Evolutionary conservation across 2,113 vertebrate genomes (phyloP).

Genomic region (Ciconia stormi): DNA sequence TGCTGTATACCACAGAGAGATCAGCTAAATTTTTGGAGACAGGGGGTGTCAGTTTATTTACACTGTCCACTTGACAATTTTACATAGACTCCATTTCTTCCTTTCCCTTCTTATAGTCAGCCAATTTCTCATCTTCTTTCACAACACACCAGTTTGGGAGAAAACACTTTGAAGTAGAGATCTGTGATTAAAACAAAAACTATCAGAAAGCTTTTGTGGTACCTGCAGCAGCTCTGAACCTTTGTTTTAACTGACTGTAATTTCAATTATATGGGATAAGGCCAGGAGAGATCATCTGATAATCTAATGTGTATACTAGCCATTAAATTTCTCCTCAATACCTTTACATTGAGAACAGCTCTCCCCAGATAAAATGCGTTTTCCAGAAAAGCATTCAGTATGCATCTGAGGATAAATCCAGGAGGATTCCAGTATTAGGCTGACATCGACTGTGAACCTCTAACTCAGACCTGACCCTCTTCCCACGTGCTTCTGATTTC

Average conservation of each 20-base stretch:
- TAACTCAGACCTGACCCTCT: neutral
- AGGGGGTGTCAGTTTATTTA: neutral
- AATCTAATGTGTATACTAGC: neutral
- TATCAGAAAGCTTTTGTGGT: neutral
- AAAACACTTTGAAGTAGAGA: neutral
- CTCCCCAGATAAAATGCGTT: neutral
- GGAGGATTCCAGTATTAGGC: neutral
- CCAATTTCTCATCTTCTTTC: neutral
- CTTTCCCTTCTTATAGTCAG: neutral
- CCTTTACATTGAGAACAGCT: neutral
- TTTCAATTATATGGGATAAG: neutral
- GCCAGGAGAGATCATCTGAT: neutral
- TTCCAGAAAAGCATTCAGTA: neutral
- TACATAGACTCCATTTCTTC: neutral
- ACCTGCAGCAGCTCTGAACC: neutral
- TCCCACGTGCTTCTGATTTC: neutral
- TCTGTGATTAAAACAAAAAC: neutral
- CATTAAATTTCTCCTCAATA: neutral
- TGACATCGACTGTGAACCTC: neutral
- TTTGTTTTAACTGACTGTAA: neutral
- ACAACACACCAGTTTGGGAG: neutral
- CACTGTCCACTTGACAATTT: neutral
- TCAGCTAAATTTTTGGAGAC: neutral
- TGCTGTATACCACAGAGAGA: neutral
- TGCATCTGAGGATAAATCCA: neutral